Evolutionary conservation across 2,888 invertebrate genomes (phyloP).

Genomic region (Spicauda simplicius): DNA sequence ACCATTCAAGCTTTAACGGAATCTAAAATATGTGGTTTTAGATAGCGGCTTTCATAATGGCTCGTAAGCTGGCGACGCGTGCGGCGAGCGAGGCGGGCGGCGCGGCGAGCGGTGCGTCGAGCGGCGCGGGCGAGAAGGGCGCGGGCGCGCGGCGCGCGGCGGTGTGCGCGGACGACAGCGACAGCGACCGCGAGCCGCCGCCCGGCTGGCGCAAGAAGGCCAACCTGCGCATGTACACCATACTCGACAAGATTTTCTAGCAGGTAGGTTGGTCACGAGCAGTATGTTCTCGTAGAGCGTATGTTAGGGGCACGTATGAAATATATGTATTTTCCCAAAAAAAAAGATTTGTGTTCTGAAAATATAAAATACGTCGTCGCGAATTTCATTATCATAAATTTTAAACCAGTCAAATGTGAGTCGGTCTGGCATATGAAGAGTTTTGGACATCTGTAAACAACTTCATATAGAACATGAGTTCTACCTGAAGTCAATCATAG

Average conservation of each 20-base stretch:
- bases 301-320: too few species aligned
- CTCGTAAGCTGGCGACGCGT: conserved; percentile 59
- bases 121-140: conserved; percentile 41
- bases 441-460: too few species aligned
- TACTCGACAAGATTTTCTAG: conserved; percentile 82
- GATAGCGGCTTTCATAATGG: conserved; percentile 72
- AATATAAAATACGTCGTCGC: too few species aligned
- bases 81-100: conserved; percentile 42
- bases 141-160: conserved; percentile 41
- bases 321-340: too few species aligned
- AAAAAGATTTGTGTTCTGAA: too few species aligned
- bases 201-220: conserved; percentile 76
- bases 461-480: too few species aligned
- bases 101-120: conserved; percentile 38
- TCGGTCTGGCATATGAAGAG: too few species aligned
- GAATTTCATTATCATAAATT: too few species aligned
- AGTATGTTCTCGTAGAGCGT: neutral
- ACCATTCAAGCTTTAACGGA: too few species aligned
- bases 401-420: too few species aligned
- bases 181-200: conserved; percentile 54
- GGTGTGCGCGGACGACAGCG: conserved; percentile 54
- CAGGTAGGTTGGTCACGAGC: conserved; percentile 55
- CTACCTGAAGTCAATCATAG: too few species aligned
- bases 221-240: conserved; percentile 80
- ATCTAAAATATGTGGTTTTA: conserved; percentile 39